These are phyloP conservation scores for Peromyscus nudipes DNA, from an alignment of 2,797 vertebrate genomes.

Conservation along the genomic window DNA sequence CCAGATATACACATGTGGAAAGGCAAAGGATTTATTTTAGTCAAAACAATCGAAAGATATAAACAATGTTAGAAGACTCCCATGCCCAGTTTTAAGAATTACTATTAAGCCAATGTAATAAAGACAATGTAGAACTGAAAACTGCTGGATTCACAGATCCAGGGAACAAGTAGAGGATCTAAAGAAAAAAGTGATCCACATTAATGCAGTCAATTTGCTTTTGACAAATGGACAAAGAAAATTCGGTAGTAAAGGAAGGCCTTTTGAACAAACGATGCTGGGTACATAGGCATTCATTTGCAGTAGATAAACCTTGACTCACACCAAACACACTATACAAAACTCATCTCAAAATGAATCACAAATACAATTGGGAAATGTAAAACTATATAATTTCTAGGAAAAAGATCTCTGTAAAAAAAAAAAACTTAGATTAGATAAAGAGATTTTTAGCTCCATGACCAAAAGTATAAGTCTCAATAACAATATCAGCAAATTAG, in stretches of 20 bases:
- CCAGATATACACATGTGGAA: background rate
- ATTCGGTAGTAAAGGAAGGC: background rate
- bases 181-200: background rate
- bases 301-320: background rate
- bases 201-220: background rate
- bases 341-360: background rate
- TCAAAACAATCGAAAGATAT: constrained; percentile 33
- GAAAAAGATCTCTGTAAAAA: background rate
- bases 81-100: constrained; percentile 3
- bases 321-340: background rate
- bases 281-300: background rate
- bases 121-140: background rate
- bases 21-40: background rate
- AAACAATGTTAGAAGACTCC: background rate
- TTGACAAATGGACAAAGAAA: background rate
- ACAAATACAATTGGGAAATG: background rate
- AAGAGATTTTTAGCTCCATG: background rate
- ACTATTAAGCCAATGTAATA: background rate
- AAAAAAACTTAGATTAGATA: background rate
- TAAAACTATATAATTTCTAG: background rate
- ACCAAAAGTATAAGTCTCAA: background rate
- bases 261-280: background rate
- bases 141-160: background rate
- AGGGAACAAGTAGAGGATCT: background rate
- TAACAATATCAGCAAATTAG: background rate